Evolutionary conservation across 2,797 vertebrate species (phyloP).

Genomic region (Natrix natrix): DNA sequence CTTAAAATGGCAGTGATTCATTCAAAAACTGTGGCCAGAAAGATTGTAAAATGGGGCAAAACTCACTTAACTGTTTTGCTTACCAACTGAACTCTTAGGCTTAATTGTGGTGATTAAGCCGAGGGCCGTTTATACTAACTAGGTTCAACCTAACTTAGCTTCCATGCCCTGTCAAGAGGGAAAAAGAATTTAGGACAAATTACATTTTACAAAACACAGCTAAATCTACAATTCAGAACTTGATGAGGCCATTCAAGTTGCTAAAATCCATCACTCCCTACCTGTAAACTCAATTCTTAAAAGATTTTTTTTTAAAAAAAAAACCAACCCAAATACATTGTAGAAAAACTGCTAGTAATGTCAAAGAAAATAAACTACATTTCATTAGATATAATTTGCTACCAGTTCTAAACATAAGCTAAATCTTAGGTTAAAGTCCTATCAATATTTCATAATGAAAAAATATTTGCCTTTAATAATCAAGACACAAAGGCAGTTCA

Average conservation of each 20-base stretch:
- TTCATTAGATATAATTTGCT: not conserved
- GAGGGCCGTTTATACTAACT: not conserved
- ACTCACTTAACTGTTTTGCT: not conserved
- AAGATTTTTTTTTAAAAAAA: not conserved
- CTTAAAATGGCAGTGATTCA: not conserved
- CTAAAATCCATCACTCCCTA: not conserved
- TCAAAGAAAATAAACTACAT: slow-evolving; percentile 5
- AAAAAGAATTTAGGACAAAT: not conserved
- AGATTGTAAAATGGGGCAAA: not conserved
- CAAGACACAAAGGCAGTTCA: not conserved
- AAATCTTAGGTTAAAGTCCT: not conserved
- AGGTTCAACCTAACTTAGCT: not conserved
- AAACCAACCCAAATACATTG: not conserved
- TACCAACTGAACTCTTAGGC: not conserved
- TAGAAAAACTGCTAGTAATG: slow-evolving; percentile 35
- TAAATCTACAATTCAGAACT: not conserved
- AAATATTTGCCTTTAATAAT: slow-evolving; percentile 41
- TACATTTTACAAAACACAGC: not conserved
- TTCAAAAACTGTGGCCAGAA: not conserved
- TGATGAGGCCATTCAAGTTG: not conserved
- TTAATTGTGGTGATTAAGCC: not conserved
- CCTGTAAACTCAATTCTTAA: not conserved
- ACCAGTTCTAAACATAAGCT: not conserved
- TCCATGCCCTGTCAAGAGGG: not conserved
- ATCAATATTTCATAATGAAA: not conserved